phyloP scores from a whole-genome alignment of 2,113 vertebrate genomes.

The Azemiops feae region DNA sequence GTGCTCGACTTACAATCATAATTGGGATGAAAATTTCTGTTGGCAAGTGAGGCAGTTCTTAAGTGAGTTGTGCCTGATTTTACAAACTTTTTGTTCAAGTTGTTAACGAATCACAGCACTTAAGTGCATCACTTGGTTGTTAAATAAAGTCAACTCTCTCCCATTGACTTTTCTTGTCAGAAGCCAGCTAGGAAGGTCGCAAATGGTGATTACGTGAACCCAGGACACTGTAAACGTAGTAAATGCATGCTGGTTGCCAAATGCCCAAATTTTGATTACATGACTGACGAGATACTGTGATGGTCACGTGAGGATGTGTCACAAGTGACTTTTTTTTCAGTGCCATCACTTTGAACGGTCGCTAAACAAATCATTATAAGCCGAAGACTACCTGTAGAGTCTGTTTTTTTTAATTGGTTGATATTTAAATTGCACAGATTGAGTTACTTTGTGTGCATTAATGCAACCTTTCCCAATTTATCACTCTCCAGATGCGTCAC shows the following conservation, averaged over 20 bases:
- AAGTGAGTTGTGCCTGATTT: neutral
- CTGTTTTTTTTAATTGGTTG: neutral
- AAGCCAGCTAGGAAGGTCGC: too few relatives aligned
- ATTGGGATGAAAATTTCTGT: too few relatives aligned
- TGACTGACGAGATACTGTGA: neutral
- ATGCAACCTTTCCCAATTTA: neutral
- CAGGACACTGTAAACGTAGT: neutral
- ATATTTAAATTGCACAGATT: neutral
- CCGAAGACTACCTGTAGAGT: neutral
- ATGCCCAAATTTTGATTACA: neutral
- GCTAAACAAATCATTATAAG: neutral
- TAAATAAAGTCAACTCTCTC: too few relatives aligned
- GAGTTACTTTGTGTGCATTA: neutral
- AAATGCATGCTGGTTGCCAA: neutral
- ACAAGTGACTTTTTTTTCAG: neutral
- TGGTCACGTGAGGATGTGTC: neutral
- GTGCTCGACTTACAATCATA: too few relatives aligned
- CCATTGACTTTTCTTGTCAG: too few relatives aligned
- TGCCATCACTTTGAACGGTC: neutral
- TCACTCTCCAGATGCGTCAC: neutral
- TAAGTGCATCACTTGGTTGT: neutral
- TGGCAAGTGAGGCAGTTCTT: neutral
- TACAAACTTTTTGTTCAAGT: neutral
- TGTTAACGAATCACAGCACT: neutral
- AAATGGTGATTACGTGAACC: neutral